These are phyloP conservation scores for Scaptomyza montana DNA, from an alignment of 1,140 invertebrate species.

Conservation along the genomic window DNA sequence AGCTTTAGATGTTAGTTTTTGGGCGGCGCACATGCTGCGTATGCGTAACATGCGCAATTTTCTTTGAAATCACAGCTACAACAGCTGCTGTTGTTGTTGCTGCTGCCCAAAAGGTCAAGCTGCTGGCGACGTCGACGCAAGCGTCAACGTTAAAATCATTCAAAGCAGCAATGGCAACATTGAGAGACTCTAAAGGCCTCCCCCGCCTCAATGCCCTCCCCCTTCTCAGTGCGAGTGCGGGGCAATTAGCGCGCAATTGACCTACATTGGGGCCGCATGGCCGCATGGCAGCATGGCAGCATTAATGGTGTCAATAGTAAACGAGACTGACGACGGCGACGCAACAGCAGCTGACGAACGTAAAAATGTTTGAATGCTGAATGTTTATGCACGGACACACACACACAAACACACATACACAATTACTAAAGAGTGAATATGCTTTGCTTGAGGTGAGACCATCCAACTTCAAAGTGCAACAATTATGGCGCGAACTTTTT, in stretches of 20 bases:
- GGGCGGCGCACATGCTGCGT: slow-evolving; percentile 45
- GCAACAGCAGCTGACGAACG: slow-evolving; percentile 43
- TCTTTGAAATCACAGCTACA: slow-evolving; percentile 7
- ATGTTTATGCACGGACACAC: slow-evolving; percentile 52
- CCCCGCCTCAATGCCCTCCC: slow-evolving; percentile 1
- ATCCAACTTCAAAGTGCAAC: slow-evolving; percentile 45
- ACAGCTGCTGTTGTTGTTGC: too few relatives aligned
- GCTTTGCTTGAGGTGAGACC: background rate
- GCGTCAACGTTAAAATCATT: slow-evolving; percentile 37
- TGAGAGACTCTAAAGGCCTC: slow-evolving; percentile 43
- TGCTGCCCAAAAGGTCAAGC: slow-evolving; percentile 68
- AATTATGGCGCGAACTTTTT: slow-evolving; percentile 15
- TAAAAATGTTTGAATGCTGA: slow-evolving; percentile 48
- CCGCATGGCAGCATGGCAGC: slow-evolving; percentile 47
- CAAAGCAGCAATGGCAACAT: slow-evolving; percentile 56
- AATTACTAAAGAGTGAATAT: too few relatives aligned
- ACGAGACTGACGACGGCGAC: slow-evolving; percentile 71
- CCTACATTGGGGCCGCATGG: slow-evolving; percentile 70
- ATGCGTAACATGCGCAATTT: slow-evolving; percentile 46
- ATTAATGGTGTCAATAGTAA: slow-evolving; percentile 82
- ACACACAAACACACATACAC: slow-evolving; percentile 21
- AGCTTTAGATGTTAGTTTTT: background rate
- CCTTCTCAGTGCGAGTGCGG: slow-evolving; percentile 62
- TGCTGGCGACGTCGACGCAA: too few relatives aligned
- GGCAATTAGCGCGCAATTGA: slow-evolving; percentile 82